Evolutionary conservation across 2,113 vertebrate genomes (phyloP).

Genomic region (Hiodon alosoides): DNA sequence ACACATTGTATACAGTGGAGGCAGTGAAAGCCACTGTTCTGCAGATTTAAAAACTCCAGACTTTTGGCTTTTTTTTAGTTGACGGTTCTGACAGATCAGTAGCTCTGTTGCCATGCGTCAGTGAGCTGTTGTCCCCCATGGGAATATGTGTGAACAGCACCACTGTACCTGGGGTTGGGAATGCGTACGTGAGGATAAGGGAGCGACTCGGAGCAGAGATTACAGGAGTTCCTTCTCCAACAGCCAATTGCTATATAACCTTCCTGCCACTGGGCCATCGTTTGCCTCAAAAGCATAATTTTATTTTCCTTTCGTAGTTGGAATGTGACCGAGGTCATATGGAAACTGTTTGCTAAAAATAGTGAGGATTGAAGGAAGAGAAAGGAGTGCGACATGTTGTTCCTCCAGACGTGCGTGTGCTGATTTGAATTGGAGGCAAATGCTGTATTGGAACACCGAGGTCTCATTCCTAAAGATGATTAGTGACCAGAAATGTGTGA

Average conservation of each 20-base stretch:
- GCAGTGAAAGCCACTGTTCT: no score
- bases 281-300: slow-evolving; percentile 3
- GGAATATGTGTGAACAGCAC: no score
- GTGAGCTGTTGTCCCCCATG: no score
- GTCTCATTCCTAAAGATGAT: neutral
- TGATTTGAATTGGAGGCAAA: neutral
- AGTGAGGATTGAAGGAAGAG: slow-evolving; percentile 1
- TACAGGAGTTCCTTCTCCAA: neutral
- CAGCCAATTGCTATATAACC: neutral
- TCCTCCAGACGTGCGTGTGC: neutral
- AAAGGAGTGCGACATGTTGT: neutral
- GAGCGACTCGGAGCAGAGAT: no score
- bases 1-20: no score
- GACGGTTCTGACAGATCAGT: no score
- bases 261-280: neutral
- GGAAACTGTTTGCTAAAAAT: slow-evolving; percentile 18
- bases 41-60: no score
- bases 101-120: no score
- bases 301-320: slow-evolving; percentile 10
- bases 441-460: neutral
- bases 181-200: no score
- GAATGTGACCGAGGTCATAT: slow-evolving; percentile 1
- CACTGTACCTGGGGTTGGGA: no score
- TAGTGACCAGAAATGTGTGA: neutral
- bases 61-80: no score